Percentiles rank a stretch among this genome's conserved stretches.
Conservation (phyloP, 2,113 vertebrate species). For the Toxotes chatareus region DNA sequence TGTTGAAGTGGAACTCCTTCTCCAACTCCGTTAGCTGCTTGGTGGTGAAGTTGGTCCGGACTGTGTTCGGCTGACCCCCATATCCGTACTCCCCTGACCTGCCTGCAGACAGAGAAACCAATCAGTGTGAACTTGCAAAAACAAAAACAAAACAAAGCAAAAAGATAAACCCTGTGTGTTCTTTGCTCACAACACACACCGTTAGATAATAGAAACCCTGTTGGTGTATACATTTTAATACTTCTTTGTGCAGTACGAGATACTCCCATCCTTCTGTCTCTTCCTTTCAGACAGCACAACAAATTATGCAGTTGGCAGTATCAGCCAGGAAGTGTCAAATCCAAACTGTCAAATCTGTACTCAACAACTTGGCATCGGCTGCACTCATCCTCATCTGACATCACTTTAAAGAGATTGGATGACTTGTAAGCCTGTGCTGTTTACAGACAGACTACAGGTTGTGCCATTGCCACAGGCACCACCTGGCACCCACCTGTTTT, state of each 20-base stretch:
- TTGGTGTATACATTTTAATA: not conserved
- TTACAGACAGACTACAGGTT: not conserved
- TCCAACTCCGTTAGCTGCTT: conserved; percentile 98
- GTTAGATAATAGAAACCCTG: too few relatives aligned
- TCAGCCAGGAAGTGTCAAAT: not conserved
- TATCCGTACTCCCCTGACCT: conserved; percentile 96
- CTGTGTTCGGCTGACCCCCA: conserved; percentile 92
- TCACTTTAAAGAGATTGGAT: not conserved
- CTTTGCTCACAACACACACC: not conserved
- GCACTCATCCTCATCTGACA: not conserved
- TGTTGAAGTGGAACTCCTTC: conserved; percentile 99
- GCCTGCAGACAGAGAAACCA: conserved; percentile 80
- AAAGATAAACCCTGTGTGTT: not conserved
- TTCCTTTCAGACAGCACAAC: not conserved
- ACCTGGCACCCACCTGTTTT: conserved; percentile 92
- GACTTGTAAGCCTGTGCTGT: not conserved
- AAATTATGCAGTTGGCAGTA: not conserved
- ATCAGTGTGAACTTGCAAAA: not conserved
- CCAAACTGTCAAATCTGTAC: not conserved
- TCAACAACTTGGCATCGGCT: not conserved
- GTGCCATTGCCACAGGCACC: not conserved
- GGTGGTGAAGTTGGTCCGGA: conserved; percentile 98
- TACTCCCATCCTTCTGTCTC: not conserved
- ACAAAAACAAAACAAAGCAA: not conserved
- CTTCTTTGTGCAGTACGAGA: not conserved